phyloP scores from a whole-genome alignment of 2,113 vertebrate genomes.

The Chaetops frenatus region DNA sequence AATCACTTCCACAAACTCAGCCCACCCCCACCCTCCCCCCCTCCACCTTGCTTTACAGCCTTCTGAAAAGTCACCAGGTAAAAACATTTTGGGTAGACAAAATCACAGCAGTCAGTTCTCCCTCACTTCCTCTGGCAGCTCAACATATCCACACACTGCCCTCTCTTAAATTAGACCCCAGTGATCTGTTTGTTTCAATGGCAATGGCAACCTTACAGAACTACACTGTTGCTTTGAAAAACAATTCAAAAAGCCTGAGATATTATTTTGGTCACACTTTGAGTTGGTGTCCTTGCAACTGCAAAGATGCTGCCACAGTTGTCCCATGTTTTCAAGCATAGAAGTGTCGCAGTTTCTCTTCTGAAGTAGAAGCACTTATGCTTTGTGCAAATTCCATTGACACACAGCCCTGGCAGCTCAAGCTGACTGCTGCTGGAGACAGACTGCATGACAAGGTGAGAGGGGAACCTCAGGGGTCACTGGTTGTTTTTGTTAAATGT shows the following conservation, averaged over 20 bases:
- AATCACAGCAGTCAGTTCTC: background rate
- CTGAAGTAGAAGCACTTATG: background rate
- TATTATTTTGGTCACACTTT: background rate
- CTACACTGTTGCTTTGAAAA: background rate
- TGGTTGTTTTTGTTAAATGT: background rate
- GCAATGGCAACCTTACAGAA: background rate
- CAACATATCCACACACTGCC: background rate
- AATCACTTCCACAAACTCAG: background rate
- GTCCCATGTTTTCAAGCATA: background rate
- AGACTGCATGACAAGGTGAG: rapidly evolving
- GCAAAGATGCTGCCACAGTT: background rate
- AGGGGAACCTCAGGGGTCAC: background rate
- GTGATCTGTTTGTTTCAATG: background rate
- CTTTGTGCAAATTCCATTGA: background rate
- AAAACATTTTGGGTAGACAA: background rate
- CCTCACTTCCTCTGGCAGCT: background rate
- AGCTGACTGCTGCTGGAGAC: background rate
- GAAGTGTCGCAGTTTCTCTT: background rate
- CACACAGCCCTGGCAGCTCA: background rate
- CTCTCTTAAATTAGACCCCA: background rate
- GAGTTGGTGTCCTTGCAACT: background rate
- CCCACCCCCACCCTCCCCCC: too few species aligned
- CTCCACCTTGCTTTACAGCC: background rate
- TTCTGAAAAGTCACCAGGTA: background rate
- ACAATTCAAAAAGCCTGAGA: background rate